Base-by-base conservation (phyloP, 2,888 invertebrate genomes). In the Rosalia funebris region DNA sequence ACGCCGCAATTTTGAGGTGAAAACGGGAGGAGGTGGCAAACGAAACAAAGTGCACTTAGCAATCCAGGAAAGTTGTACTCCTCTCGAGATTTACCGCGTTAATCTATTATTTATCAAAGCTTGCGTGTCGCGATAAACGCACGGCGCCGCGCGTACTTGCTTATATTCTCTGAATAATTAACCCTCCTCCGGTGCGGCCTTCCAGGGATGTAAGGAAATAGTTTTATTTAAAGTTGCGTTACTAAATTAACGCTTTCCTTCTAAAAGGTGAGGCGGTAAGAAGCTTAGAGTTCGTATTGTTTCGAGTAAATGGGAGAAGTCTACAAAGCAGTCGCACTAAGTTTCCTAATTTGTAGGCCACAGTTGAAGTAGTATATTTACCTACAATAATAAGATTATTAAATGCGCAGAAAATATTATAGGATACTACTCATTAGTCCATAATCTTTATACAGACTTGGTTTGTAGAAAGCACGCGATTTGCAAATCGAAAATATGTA, bases 51-150 rank as follows among this genome's bases (percentile, higher is more conserved):
- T 32, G 53, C 53, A 53, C 53, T 41, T 53, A 53, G 16, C 46
- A 32, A 47, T 10, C 41, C n/a, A 15, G 32, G 42, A 41, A 42
- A 32, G 25, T 39, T 39, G 15, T 39, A 10, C 9, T 53, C 42
- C 12, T 50, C 70, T 69, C 69, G 68, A 75, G 75, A 77, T 77
- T 76, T 77, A 77, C 76, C 65, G 68, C 58, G 68, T 72, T 77
- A 76, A 77, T 79, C 77, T 76, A 79, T 79, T 79, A 79, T 79
- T 78, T 78, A 79, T 78, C 79, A 79, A 77, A 78, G 77, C 73
- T 74, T 70, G 76, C 70, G 73, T 72, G 69, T 71, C 72, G 72
- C 71, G 77, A 77, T 77, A 77, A 77, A 77, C 75, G 73, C 73
- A 71, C 71, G n/a, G 5, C 25, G 71, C 73, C 74, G 76, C 75